phyloP scores from a whole-genome alignment of 1,140 invertebrate species.

The Phthorimaea operculella region DNA sequence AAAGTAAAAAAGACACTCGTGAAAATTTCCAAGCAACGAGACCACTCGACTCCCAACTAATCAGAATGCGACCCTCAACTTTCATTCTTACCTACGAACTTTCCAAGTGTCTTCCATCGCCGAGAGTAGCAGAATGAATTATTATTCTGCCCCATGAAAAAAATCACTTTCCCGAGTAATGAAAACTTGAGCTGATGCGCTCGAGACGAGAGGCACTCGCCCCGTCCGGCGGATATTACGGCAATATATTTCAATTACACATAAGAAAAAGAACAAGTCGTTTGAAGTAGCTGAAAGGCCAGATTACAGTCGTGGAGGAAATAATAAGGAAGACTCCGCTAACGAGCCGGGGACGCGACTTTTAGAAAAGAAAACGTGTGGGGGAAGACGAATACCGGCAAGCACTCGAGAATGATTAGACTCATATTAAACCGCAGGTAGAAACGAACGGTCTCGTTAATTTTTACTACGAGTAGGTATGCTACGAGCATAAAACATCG shows the following conservation, averaged over 20 bases:
- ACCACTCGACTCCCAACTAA: slow-evolving; percentile 30
- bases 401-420: slow-evolving; percentile 29
- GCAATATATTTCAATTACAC: slow-evolving; percentile 68
- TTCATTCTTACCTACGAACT: slow-evolving; percentile 30
- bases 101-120: slow-evolving; percentile 33
- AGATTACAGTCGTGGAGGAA: slow-evolving; percentile 58
- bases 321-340: slow-evolving; percentile 57
- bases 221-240: slow-evolving; percentile 62
- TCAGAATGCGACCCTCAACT: slow-evolving; percentile 25
- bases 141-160: slow-evolving; percentile 60
- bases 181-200: slow-evolving; percentile 61
- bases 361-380: slow-evolving; percentile 49
- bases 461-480: too few relatives aligned
- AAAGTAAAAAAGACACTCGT: too few relatives aligned
- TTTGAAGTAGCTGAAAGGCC: slow-evolving; percentile 62
- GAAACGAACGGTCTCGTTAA: background rate
- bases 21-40: background rate
- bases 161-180: slow-evolving; percentile 62
- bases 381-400: slow-evolving; percentile 23
- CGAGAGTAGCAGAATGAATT: slow-evolving; percentile 55
- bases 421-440: slow-evolving; percentile 14
- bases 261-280: slow-evolving; percentile 67
- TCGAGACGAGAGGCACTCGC: slow-evolving; percentile 49
- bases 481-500: too few relatives aligned
- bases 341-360: slow-evolving; percentile 50